These are phyloP conservation scores for Acleris sparsana DNA, from an alignment of 2,888 invertebrate genomes.

Conservation along the genomic window DNA sequence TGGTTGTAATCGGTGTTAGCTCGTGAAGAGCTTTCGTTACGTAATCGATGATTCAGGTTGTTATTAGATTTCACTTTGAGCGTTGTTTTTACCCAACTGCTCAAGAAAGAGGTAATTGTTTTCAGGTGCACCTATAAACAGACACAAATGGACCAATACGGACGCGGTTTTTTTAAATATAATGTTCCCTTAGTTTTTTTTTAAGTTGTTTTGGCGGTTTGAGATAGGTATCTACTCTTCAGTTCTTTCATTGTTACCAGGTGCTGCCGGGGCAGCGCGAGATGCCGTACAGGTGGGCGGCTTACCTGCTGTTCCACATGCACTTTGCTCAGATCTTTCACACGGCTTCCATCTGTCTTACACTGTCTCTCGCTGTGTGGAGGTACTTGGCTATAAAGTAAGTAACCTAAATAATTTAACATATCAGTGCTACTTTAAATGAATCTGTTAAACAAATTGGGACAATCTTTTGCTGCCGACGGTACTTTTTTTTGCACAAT, in stretches of 20 bases:
- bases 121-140: background rate
- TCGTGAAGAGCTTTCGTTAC: slow-evolving; percentile 8
- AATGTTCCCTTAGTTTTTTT: too few species aligned
- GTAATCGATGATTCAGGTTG: slow-evolving; percentile 17
- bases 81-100: background rate
- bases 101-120: background rate
- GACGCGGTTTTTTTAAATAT: too few species aligned
- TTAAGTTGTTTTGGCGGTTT: too few species aligned
- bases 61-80: background rate
- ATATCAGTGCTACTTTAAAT: too few species aligned
- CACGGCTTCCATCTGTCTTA: slow-evolving; percentile 92
- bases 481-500: too few species aligned
- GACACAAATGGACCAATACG: background rate
- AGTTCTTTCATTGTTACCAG: slow-evolving; percentile 44
- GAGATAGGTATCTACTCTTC: too few species aligned
- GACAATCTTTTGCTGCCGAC: too few species aligned
- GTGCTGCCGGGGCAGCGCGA: slow-evolving; percentile 85
- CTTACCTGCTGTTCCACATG: slow-evolving; percentile 90
- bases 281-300: slow-evolving; percentile 89
- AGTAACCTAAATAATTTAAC: slow-evolving; percentile 52
- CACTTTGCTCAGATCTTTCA: slow-evolving; percentile 92
- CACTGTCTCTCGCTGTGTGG: slow-evolving; percentile 92
- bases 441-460: too few species aligned
- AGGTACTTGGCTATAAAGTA: slow-evolving; percentile 93
- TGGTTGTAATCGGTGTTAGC: slow-evolving; percentile 16